A percentile compares a stretch with the other conserved stretches of the same genome.
Evolutionary conservation across 1,140 invertebrate genomes (phyloP).

Genomic region (Rhagoletis pomonella): DNA sequence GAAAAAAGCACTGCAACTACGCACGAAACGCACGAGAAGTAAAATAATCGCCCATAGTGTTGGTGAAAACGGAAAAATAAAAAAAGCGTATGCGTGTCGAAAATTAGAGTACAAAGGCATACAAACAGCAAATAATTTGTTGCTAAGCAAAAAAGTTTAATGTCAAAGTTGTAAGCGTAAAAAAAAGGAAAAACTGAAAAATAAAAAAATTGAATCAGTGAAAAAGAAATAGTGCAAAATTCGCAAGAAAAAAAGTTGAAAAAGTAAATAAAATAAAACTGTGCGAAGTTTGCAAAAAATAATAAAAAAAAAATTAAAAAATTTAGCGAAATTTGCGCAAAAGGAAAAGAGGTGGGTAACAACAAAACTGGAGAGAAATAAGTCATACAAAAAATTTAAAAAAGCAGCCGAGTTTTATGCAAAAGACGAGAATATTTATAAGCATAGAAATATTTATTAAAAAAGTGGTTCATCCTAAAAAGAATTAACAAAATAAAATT

Average conservation of each 20-base stretch:
- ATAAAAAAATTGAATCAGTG: not conserved
- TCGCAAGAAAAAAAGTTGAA: not conserved
- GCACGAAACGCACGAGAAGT: constrained; percentile 9
- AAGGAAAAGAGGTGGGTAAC: too few species aligned
- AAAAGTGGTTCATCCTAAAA: too few species aligned
- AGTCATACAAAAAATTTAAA: too few species aligned
- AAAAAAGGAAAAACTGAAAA: not conserved
- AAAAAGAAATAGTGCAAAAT: not conserved
- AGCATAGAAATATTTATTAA: too few species aligned
- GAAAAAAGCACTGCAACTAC: constrained; percentile 1
- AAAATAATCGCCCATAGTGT: not conserved
- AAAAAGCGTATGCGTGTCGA: not conserved
- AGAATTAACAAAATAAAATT: too few species aligned
- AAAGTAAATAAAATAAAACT: not conserved
- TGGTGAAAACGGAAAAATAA: constrained; percentile 18
- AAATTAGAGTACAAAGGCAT: constrained; percentile 42
- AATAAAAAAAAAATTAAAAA: too few species aligned
- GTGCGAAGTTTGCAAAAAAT: too few species aligned
- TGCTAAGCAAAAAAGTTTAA: not conserved
- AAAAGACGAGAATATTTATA: too few species aligned
- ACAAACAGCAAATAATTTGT: not conserved
- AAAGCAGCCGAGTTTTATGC: too few species aligned
- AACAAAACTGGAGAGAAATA: too few species aligned
- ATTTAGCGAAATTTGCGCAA: too few species aligned
- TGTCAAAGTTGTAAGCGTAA: constrained; percentile 20